Evolutionary conservation across 2,113 vertebrate species (phyloP).

Genomic region (Propithecus coquereli): DNA sequence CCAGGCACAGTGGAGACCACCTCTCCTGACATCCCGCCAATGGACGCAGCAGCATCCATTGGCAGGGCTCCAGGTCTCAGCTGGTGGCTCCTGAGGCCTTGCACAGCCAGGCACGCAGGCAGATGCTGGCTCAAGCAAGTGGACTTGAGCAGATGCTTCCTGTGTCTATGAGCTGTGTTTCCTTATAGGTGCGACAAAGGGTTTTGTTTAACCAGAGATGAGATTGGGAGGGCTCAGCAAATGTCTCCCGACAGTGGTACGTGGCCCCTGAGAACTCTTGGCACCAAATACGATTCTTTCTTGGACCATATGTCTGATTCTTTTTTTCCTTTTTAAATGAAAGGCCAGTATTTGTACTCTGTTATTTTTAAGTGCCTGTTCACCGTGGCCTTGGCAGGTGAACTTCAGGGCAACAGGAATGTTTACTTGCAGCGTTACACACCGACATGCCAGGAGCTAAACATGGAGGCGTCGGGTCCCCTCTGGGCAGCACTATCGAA

Average conservation of each 20-base stretch:
- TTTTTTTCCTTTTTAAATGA: background rate
- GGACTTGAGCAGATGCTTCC: too few relatives aligned
- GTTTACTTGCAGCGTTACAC: too few relatives aligned
- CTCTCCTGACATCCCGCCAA: fast-evolving
- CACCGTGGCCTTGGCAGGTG: background rate
- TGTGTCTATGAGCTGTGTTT: background rate
- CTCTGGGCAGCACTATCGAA: background rate
- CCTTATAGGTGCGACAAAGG: background rate
- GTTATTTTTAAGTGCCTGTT: background rate
- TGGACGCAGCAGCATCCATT: too few relatives aligned
- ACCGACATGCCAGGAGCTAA: fast-evolving
- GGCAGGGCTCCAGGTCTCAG: background rate
- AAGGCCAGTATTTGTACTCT: background rate
- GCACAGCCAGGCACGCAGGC: fast-evolving
- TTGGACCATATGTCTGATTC: background rate
- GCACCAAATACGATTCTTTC: too few relatives aligned
- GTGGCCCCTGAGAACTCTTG: background rate
- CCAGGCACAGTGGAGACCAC: background rate
- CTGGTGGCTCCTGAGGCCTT: background rate
- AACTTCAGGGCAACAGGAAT: background rate
- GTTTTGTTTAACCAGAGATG: background rate
- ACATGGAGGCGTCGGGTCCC: too few relatives aligned
- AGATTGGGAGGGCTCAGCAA: fast-evolving
- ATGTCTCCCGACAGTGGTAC: fast-evolving
- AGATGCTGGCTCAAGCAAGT: fast-evolving